phyloP scores from a whole-genome alignment of 2,888 invertebrate species.

The Heliconius aoede region DNA sequence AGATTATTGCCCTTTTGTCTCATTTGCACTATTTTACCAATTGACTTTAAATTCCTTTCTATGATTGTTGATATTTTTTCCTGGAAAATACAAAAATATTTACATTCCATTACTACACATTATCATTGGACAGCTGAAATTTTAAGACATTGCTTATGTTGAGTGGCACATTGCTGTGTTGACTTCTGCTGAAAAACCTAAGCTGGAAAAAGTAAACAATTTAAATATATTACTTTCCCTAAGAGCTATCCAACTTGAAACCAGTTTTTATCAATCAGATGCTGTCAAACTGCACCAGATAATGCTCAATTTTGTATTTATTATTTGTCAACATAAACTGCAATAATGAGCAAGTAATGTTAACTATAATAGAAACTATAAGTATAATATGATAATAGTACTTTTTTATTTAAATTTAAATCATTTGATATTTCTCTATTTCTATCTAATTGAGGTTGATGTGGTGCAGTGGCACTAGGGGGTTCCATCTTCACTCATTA shows the following conservation, averaged over 20 bases:
- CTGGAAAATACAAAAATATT: constrained; percentile 63
- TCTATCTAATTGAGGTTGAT: too few species aligned
- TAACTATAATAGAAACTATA: too few species aligned
- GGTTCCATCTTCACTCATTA: too few species aligned
- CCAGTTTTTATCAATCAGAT: too few species aligned
- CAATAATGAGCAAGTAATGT: background rate
- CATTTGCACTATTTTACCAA: constrained; percentile 85
- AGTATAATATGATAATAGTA: too few species aligned
- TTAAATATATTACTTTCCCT: too few species aligned
- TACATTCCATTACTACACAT: background rate
- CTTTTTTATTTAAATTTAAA: too few species aligned
- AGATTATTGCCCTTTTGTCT: constrained; percentile 84
- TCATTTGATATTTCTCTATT: background rate
- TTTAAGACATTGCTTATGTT: background rate
- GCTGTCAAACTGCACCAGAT: too few species aligned
- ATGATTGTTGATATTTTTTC: constrained; percentile 84
- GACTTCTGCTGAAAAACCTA: too few species aligned
- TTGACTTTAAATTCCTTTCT: constrained; percentile 78
- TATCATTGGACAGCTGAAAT: background rate
- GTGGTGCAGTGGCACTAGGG: too few species aligned
- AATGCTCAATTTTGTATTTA: too few species aligned
- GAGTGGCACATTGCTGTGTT: background rate
- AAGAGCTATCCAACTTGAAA: background rate
- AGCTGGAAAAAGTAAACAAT: background rate
- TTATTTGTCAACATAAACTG: background rate